These are phyloP conservation scores for Dendroctonus ponderosae DNA, from an alignment of 1,140 invertebrate genomes.

Conservation along the genomic window DNA sequence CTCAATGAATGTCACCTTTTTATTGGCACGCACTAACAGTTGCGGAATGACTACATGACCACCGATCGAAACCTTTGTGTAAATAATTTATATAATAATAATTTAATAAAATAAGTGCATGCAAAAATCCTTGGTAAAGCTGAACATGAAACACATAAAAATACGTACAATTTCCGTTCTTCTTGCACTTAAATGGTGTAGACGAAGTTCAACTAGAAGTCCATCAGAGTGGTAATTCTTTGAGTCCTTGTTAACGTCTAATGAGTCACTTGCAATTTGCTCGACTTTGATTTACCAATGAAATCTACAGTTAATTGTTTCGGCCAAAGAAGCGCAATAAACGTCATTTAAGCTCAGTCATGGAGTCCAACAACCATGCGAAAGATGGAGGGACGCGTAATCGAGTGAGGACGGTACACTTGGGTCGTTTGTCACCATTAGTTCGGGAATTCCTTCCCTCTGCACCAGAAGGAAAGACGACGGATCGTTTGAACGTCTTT, in stretches of 20 bases:
- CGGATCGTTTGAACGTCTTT: slow-evolving; percentile 18
- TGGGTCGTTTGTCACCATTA: slow-evolving; percentile 49
- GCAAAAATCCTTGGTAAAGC: too few relatives aligned
- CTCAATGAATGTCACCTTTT: too few relatives aligned
- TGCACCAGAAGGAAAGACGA: neutral
- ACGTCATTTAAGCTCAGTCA: slow-evolving; percentile 9
- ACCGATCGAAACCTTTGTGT: too few relatives aligned
- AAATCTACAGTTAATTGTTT: slow-evolving; percentile 3
- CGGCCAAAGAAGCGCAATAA: slow-evolving; percentile 10
- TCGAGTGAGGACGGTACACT: slow-evolving; percentile 40
- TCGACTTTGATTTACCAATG: neutral
- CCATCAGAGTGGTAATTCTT: too few relatives aligned
- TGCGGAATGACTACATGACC: too few relatives aligned
- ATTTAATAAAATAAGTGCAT: too few relatives aligned
- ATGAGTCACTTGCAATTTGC: neutral
- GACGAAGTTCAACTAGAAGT: too few relatives aligned
- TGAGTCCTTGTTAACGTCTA: neutral
- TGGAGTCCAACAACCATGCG: slow-evolving; percentile 28
- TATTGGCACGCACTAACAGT: too few relatives aligned
- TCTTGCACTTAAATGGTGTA: too few relatives aligned
- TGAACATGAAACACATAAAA: too few relatives aligned
- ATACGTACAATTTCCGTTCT: too few relatives aligned
- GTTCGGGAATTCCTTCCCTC: slow-evolving; percentile 23
- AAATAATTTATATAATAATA: too few relatives aligned
- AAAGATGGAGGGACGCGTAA: slow-evolving; percentile 39